Conservation (phyloP, 2,113 vertebrate genomes). For the Lipophrys pholis region DNA sequence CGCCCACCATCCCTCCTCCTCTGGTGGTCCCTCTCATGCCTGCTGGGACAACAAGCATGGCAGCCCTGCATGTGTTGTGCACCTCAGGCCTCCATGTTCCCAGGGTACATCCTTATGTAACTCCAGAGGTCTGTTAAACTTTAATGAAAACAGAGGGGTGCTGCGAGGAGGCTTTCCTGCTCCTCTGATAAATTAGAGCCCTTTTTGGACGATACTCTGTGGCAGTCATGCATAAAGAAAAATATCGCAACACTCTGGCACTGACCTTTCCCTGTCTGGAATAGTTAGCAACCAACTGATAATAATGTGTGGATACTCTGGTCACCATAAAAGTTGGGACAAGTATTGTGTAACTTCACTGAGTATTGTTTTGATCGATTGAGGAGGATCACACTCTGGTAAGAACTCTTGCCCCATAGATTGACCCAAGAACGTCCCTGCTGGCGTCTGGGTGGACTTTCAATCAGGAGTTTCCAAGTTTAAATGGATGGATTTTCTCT, state of each 20-base stretch:
- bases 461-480: too few relatives aligned
- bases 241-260: slow-evolving; percentile 10
- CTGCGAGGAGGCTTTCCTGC: slow-evolving; percentile 26
- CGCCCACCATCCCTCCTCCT: slow-evolving; percentile 26
- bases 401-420: too few relatives aligned
- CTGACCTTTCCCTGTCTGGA: slow-evolving; percentile 4
- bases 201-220: not conserved
- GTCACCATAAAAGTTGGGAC: too few relatives aligned
- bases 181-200: slow-evolving; percentile 11
- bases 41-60: slow-evolving; percentile 57
- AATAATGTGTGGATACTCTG: not conserved
- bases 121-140: slow-evolving; percentile 53
- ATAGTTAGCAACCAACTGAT: not conserved
- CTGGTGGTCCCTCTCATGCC: slow-evolving; percentile 39
- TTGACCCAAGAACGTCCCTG: too few relatives aligned
- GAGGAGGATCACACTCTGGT: too few relatives aligned
- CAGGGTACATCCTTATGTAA: slow-evolving; percentile 52
- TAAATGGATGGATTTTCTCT: too few relatives aligned
- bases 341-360: not conserved
- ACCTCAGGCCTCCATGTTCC: slow-evolving; percentile 47
- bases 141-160: slow-evolving; percentile 54
- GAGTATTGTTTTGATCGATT: not conserved
- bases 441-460: too few relatives aligned
- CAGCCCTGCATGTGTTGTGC: slow-evolving; percentile 31
- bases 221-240: slow-evolving; percentile 13